Evolutionary conservation across 2,888 invertebrate genomes (phyloP).

Genomic region (Lepas anatifera): DNA sequence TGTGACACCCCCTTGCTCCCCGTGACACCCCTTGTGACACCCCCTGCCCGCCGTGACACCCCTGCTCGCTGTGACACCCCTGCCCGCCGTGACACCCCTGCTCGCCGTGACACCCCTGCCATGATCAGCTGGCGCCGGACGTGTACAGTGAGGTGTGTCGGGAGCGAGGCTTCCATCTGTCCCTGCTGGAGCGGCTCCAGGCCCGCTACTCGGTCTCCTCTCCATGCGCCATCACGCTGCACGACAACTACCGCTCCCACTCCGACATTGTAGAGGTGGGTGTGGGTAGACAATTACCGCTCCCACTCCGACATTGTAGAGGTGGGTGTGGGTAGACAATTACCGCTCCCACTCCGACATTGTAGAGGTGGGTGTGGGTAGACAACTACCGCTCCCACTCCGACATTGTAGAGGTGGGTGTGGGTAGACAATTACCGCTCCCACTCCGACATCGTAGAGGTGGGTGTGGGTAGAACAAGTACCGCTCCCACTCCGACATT

Average conservation of each 20-base stretch:
- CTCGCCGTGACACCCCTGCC: background rate
- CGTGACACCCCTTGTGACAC: too few species aligned
- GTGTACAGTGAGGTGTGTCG: constrained; percentile 49
- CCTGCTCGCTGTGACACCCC: background rate
- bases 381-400: too few species aligned
- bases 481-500: too few species aligned
- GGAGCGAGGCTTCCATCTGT: constrained; percentile 55
- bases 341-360: too few species aligned
- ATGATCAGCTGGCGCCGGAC: constrained; percentile 5
- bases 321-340: too few species aligned
- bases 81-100: background rate
- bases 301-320: background rate
- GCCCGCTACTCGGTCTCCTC: constrained; percentile 58
- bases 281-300: background rate
- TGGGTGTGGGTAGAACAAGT: too few species aligned
- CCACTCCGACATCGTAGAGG: too few species aligned
- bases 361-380: too few species aligned
- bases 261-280: constrained; percentile 55
- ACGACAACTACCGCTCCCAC: constrained; percentile 72
- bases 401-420: too few species aligned
- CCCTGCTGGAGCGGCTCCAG: constrained; percentile 62
- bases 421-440: too few species aligned
- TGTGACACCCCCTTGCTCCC: too few species aligned
- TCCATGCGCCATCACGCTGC: constrained; percentile 63
- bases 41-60: too few species aligned